Conservation (phyloP, 2,888 invertebrate species). For the Eupelmus urozonus region DNA sequence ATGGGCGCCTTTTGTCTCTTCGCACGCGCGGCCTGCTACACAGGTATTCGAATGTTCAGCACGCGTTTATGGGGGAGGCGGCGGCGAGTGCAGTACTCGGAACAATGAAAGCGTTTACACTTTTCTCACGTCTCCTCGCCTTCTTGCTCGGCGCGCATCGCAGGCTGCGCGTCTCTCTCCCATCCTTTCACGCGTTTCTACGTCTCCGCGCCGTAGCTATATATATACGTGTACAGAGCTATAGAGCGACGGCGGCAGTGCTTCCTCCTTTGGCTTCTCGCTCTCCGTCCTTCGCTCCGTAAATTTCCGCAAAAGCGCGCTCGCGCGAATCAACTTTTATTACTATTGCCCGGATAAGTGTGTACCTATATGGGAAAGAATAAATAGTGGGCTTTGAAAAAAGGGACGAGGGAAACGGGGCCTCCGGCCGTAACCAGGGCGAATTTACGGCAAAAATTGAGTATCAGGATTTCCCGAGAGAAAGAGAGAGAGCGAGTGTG, state of each 20-base stretch:
- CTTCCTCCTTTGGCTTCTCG: background rate
- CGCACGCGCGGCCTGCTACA: background rate
- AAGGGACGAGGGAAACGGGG: background rate
- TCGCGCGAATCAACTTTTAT: slow-evolving; percentile 9
- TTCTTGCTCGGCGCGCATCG: background rate
- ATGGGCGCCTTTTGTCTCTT: slow-evolving; percentile 43
- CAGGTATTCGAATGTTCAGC: slow-evolving; percentile 27
- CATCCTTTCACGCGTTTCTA: slow-evolving; percentile 12
- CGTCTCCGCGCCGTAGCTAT: background rate
- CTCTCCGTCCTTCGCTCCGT: slow-evolving; percentile 1
- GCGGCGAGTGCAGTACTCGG: background rate
- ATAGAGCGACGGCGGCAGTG: background rate
- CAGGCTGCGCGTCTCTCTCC: background rate
- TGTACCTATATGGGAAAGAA: background rate
- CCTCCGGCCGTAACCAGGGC: background rate
- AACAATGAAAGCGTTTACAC: slow-evolving; percentile 57
- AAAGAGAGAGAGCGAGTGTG: too few species aligned
- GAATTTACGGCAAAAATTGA: slow-evolving; percentile 16
- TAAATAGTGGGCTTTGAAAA: background rate
- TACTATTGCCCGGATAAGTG: slow-evolving; percentile 1
- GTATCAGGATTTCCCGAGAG: too few species aligned
- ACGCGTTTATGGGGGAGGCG: slow-evolving; percentile 4
- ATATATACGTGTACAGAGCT: background rate
- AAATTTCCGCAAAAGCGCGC: slow-evolving; percentile 22
- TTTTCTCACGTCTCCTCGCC: slow-evolving; percentile 51